Evolutionary conservation across 1,140 invertebrate species (phyloP).

Genomic region (Xylocopa sonorina): DNA sequence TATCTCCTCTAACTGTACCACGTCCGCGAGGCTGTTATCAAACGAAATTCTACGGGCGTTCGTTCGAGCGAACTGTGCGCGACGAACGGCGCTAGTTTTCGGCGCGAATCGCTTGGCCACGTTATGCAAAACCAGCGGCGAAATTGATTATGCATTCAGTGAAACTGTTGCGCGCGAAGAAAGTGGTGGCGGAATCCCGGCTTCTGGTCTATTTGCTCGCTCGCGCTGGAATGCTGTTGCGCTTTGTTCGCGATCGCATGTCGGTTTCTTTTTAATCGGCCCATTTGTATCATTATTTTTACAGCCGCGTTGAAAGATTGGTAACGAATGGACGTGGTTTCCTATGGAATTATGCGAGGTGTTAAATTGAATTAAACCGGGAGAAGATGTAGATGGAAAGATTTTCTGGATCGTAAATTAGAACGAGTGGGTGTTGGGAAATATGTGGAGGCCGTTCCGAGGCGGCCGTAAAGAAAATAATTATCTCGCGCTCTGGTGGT

Average conservation of each 20-base stretch:
- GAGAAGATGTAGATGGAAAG: no score
- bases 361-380: background rate
- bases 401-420: no score
- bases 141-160: slow-evolving; percentile 43
- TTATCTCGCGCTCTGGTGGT: no score
- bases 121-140: slow-evolving; percentile 34
- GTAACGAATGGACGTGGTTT: no score
- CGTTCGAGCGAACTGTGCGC: background rate
- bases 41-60: slow-evolving; percentile 31
- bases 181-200: background rate
- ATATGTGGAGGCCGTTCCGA: no score
- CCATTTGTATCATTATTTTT: no score
- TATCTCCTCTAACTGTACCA: slow-evolving; percentile 69
- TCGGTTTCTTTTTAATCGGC: no score
- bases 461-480: no score
- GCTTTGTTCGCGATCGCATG: no score
- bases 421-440: no score
- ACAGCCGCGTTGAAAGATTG: no score
- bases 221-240: no score
- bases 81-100: background rate
- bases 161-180: slow-evolving; percentile 27
- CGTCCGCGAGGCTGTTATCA: slow-evolving; percentile 24
- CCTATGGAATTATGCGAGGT: background rate
- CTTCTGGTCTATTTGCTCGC: background rate
- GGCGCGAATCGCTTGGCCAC: background rate